phyloP scores from a whole-genome alignment of 2,797 vertebrate species.

The Steatocranus sp. region DNA sequence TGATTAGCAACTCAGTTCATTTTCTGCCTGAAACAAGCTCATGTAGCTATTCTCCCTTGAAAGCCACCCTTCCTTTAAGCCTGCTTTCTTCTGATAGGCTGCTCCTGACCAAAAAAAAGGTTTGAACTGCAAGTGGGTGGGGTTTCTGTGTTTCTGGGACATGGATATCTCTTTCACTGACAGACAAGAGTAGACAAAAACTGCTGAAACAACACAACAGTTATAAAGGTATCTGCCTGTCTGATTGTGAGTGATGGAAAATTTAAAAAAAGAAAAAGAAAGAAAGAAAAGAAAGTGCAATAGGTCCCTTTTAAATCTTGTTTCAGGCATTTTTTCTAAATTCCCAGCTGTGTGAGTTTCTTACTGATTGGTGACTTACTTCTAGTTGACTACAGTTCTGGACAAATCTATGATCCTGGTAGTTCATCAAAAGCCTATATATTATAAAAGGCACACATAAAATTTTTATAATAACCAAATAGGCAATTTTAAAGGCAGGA shows the following conservation, averaged over 20 bases:
- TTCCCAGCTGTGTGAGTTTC: not conserved
- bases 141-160: not conserved
- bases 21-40: not conserved
- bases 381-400: not conserved
- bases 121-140: not conserved
- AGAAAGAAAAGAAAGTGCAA: rapidly evolving
- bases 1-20: not conserved
- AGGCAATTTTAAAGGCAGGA: not conserved
- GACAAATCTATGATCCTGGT: not conserved
- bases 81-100: not conserved
- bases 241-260: not conserved
- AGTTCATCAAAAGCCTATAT: not conserved
- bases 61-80: not conserved
- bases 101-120: not conserved
- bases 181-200: not conserved
- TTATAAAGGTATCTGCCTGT: not conserved
- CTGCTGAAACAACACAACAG: not conserved
- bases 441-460: not conserved
- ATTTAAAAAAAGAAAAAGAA: rapidly evolving
- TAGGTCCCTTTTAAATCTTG: not conserved
- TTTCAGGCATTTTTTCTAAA: not conserved
- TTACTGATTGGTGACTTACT: not conserved
- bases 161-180: not conserved
- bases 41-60: not conserved
- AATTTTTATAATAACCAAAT: not conserved